Evolutionary conservation across 2,797 vertebrate genomes (phyloP), one percentile per base, ranked within the genome.

Genomic region (Chlorospingus semifuscus): DNA sequence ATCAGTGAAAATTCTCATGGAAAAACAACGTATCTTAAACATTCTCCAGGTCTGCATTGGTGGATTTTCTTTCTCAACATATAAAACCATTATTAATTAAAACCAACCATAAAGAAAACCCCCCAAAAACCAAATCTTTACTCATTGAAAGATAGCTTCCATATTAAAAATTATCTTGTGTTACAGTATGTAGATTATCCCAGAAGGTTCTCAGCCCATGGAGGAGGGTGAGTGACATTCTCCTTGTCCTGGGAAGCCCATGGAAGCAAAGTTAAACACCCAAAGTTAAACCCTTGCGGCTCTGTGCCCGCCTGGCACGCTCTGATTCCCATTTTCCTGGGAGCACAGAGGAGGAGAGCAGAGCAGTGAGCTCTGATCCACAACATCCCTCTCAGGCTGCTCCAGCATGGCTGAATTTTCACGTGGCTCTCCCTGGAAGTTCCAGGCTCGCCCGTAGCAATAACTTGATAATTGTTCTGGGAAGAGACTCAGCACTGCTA

Each of bases 401-500:
- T 84, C 46, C 0, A 5, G 80, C 68, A 56, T 21, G 76, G 75
- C 50, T 53, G 23, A 9, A 1, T 46, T 72, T 65, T 7, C 32
- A 6, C 0, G 5, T 5, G 16, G 15, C 30, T 86, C 52, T 59
- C 85, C 70, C 57, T 71, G 64, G 72, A 95, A 92, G 56, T 93
- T 90, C 68, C 71, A 41, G 68, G 44, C 63, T 77, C 20, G 30
- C 90, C 90, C 49, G 0, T 27, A 59, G 90, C 92, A 80, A 75
- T 74, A 64, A 89, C 83, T 56, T 60, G 66, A 24, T 77, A 82
- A 89, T 92, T 97, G 84, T 97, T 97, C 90, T 96, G 96, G 95
- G 97, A 97, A 97, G 94, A 90, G 84, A 61, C 93, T 97, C 95
- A 49, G 95, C 96, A 4, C 52, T 81, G 95, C 84, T 81, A 53